phyloP scores from a whole-genome alignment of 2,113 vertebrate species.

The Lagenorhynchus albirostris region DNA sequence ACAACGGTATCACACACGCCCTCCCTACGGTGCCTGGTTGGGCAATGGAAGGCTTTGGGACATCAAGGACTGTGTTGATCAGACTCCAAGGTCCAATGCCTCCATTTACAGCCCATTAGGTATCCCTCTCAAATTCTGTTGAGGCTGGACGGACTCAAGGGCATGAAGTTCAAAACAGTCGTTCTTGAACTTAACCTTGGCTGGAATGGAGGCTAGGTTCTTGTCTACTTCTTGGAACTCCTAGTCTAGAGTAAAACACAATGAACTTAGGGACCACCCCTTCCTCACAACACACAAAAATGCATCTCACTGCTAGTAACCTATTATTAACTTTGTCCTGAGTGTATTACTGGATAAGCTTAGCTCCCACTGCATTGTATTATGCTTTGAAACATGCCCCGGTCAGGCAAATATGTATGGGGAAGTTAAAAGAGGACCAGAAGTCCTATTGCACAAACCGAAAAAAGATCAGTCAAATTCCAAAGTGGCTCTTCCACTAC shows the following conservation, averaged over 20 bases:
- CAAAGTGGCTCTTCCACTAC: neutral
- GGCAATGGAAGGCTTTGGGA: neutral
- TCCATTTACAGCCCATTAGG: neutral
- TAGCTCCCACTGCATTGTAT: neutral
- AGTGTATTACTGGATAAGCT: neutral
- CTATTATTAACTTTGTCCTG: neutral
- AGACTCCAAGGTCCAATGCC: neutral
- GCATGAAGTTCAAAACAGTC: neutral
- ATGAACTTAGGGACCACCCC: neutral
- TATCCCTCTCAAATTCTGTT: neutral
- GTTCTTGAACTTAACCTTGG: neutral
- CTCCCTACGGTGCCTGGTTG: too few relatives aligned
- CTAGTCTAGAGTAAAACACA: neutral
- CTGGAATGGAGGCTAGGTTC: neutral
- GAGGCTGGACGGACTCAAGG: neutral
- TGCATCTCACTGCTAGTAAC: neutral
- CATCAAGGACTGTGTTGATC: neutral
- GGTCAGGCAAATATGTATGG: neutral
- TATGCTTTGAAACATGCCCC: neutral
- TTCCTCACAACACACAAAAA: neutral
- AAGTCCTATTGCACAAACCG: neutral
- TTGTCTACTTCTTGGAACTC: neutral
- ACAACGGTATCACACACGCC: accelerated
- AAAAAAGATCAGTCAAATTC: neutral
- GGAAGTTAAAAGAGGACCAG: neutral